Conservation (phyloP, 2,888 invertebrate genomes). For the Tachina fera region DNA sequence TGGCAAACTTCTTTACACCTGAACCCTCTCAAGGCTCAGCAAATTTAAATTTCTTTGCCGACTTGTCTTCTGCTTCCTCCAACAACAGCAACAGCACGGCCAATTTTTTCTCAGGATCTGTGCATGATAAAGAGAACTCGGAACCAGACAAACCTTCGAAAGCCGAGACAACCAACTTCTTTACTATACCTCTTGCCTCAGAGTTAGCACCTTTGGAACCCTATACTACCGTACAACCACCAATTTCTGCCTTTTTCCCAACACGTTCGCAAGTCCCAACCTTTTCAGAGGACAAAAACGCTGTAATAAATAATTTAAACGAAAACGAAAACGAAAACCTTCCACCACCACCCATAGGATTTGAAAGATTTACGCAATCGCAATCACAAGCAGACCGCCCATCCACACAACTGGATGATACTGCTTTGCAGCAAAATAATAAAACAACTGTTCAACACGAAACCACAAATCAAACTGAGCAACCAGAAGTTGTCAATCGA, state of each 20-base stretch:
- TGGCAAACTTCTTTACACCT: conserved; percentile 72
- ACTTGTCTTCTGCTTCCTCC: conserved; percentile 34
- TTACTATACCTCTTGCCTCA: conserved; percentile 2
- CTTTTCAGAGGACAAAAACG: conserved; percentile 19
- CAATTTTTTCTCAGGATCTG: conserved; percentile 49
- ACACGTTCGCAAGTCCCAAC: conserved; percentile 49
- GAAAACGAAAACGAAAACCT: conserved; percentile 35
- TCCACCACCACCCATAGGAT: conserved; percentile 52
- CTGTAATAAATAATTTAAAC: conserved; percentile 19
- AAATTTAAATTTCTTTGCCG: conserved; percentile 71
- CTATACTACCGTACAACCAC: conserved; percentile 33
- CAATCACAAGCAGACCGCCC: neutral
- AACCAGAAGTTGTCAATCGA: conserved; percentile 69
- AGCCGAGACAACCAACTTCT: neutral
- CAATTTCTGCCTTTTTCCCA: conserved; percentile 57
- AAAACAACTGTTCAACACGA: conserved; percentile 33
- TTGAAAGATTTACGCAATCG: conserved; percentile 48
- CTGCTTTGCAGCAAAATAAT: conserved; percentile 3
- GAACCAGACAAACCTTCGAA: neutral
- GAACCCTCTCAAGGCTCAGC: conserved; percentile 19
- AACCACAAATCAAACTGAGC: conserved; percentile 49
- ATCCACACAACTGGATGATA: neutral
- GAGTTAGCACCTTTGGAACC: conserved; percentile 49
- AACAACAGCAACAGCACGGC: neutral
- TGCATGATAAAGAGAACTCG: neutral